Evolutionary conservation across 2,797 vertebrate species (phyloP).

Genomic region (Syngnathus rostellatus): DNA sequence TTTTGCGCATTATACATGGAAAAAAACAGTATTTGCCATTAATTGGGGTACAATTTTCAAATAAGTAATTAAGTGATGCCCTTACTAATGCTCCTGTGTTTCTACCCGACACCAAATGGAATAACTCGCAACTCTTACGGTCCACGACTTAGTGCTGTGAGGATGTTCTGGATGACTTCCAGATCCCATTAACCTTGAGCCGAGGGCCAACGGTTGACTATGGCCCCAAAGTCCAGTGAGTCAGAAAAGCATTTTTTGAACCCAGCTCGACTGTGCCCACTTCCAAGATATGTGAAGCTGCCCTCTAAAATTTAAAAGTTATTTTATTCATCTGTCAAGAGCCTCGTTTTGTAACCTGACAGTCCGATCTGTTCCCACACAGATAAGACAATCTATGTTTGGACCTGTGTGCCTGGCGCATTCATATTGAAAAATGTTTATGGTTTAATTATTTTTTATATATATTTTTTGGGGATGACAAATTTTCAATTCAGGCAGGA

Average conservation of each 20-base stretch:
- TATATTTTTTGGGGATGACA: no score
- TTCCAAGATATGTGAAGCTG: conserved; percentile 7
- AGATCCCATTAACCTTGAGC: conserved; percentile 65
- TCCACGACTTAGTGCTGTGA: conserved; percentile 24
- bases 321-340: neutral
- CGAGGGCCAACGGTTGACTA: conserved; percentile 43
- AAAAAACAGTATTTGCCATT: neutral
- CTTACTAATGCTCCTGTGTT: conserved; percentile 16
- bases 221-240: conserved; percentile 36
- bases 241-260: conserved; percentile 27
- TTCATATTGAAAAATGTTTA: no score
- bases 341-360: neutral
- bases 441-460: no score
- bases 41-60: neutral
- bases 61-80: neutral
- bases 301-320: conserved; percentile 2
- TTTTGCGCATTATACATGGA: no score
- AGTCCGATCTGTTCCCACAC: neutral
- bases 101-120: conserved; percentile 28
- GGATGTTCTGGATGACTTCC: conserved; percentile 62
- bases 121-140: conserved; percentile 29
- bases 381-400: neutral
- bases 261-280: conserved; percentile 10
- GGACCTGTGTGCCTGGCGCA: neutral
- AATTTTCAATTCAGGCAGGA: no score